phyloP scores from a whole-genome alignment of 2,113 vertebrate species.

The Neoarius graeffei region DNA sequence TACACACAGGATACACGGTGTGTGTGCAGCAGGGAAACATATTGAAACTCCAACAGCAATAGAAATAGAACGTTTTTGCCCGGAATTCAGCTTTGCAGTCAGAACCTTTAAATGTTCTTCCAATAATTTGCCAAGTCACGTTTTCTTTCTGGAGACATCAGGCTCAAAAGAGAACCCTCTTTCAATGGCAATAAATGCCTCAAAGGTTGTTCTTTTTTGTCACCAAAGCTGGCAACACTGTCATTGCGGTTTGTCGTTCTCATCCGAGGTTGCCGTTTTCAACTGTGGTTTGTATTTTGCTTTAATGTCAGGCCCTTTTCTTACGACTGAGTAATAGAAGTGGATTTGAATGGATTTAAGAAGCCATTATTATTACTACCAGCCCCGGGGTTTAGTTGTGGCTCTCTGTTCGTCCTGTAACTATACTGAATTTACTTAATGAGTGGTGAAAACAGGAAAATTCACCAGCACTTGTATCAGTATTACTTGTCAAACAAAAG shows the following conservation, averaged over 20 bases:
- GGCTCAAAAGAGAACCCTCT: not conserved
- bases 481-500: not conserved
- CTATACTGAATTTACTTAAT: not conserved
- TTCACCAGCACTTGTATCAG: no score
- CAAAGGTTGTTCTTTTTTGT: constrained; percentile 12
- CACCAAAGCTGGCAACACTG: not conserved
- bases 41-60: no score
- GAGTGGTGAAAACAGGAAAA: no score
- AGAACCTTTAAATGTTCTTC: not conserved
- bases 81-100: no score
- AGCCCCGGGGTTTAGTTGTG: not conserved
- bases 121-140: not conserved
- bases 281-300: constrained; percentile 41
- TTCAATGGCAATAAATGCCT: not conserved
- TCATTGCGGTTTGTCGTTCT: constrained; percentile 31
- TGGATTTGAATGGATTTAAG: not conserved
- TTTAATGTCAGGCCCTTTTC: constrained; percentile 37
- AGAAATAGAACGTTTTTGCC: no score
- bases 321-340: constrained; percentile 1
- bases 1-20: no score
- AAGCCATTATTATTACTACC: not conserved
- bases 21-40: no score
- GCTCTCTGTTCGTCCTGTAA: not conserved
- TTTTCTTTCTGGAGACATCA: not conserved
- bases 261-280: constrained; percentile 27